Conservation (phyloP, 2,113 vertebrate genomes). For the Leptosomus discolor region DNA sequence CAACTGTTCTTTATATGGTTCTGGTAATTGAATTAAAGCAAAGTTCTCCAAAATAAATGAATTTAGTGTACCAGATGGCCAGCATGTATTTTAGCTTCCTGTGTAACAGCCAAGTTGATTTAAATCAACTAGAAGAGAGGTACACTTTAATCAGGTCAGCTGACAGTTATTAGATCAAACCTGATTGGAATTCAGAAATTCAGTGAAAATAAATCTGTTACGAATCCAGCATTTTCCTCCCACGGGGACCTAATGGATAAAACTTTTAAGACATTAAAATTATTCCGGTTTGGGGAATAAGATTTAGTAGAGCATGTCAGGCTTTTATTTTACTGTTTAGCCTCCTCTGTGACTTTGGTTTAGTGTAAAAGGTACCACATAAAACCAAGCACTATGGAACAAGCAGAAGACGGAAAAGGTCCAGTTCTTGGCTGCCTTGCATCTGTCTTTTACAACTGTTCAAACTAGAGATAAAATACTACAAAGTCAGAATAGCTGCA, state of each 20-base stretch:
- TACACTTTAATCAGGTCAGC: slow-evolving; percentile 63
- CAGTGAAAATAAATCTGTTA: slow-evolving; percentile 17
- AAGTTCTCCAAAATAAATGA: slow-evolving; percentile 49
- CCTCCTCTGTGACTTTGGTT: not conserved
- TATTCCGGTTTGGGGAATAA: not conserved
- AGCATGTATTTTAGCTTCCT: slow-evolving; percentile 44
- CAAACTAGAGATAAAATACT: not conserved
- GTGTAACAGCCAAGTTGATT: slow-evolving; percentile 48
- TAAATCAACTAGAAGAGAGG: slow-evolving; percentile 56
- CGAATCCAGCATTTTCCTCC: not conserved
- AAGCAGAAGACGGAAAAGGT: not conserved
- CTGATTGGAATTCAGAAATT: slow-evolving; percentile 43
- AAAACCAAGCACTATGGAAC: not conserved
- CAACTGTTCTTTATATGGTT: not conserved
- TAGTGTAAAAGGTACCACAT: not conserved
- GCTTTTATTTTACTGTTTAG: slow-evolving; percentile 29
- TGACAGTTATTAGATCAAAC: slow-evolving; percentile 51
- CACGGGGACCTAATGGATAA: not conserved
- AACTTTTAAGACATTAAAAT: slow-evolving; percentile 26
- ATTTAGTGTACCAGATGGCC: slow-evolving; percentile 66
- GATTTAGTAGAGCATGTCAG: slow-evolving; percentile 18
- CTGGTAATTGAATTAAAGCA: slow-evolving; percentile 48
- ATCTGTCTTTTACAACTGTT: not conserved
- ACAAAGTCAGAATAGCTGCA: not conserved
- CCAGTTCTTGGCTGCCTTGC: not conserved